Base-by-base conservation (phyloP, 1,140 invertebrate species). In the Habropoda laboriosa region DNA sequence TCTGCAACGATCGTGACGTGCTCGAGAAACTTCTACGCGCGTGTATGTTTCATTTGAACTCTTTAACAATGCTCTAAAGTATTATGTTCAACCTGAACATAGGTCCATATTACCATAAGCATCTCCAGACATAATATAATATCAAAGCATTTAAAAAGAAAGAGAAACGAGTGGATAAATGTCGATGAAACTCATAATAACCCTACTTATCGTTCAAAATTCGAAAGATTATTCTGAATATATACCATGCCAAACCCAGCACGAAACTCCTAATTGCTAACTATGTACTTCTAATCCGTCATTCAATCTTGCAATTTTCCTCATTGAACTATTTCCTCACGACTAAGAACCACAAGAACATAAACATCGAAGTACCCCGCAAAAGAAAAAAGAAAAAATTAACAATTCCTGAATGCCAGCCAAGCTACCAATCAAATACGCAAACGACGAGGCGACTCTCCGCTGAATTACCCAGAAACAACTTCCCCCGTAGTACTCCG, bases 191-290 rank as follows among this genome's bases (percentile, higher is more conserved):
- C 53, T 35, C 49, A 18, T 38, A n/a, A 40, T 32, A 4, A 40
- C 30, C 4, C 38, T 24, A 18, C 53, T 71, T 71, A 71, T 71
- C 68, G 68, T 30, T 3, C 5, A 24, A 51, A 75, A 45, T 57
- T 76, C 35, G 7, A 49, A 64, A 58, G 30, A 68, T 68, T 68
- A 76, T 68, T 76, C 47, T 13, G 40, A 32, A 68, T 76, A 76
- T 68, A 57, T 16, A 67, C 30, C 3, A 49, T 76, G 12, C 27
- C 24, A 40, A 18, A 57, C 5, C 16, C 30, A 8, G 38, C 74
- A 76, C 74, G 74, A 76, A 49, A 57, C 49, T n/a, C 24, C 24
- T 68, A 68, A 76, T 76, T 68, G 16, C 51, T 16, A 10, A 10
- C 30, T 68, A 24, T 40, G 6, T 32, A n/a, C n/a, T 57, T 42